Evolutionary conservation across 2,797 vertebrate genomes (phyloP).

Genomic region (Chrysocyon brachyurus): DNA sequence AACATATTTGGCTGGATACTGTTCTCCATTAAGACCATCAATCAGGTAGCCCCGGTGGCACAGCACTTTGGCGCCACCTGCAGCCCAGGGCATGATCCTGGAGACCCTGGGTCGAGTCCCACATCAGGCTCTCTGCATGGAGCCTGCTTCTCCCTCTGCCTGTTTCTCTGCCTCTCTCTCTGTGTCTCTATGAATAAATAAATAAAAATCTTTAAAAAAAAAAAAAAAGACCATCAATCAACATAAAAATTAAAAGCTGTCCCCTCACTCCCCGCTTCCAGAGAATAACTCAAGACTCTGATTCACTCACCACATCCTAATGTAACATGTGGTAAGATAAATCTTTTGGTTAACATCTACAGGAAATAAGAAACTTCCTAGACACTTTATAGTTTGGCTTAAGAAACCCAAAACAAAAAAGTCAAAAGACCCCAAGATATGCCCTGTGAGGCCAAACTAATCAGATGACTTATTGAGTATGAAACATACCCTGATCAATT

Average conservation of each 20-base stretch:
- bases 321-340: conserved; percentile 75
- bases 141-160: no score
- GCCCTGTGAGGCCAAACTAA: conserved; percentile 34
- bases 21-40: not conserved
- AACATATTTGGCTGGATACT: conserved; percentile 43
- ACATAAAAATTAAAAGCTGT: conserved; percentile 75
- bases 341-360: conserved; percentile 62
- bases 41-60: no score
- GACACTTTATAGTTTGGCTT: conserved; percentile 62
- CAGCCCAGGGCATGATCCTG: no score
- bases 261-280: conserved; percentile 43
- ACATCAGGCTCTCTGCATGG: no score
- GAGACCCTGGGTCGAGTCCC: no score
- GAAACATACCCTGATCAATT: conserved; percentile 48
- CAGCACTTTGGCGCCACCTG: no score
- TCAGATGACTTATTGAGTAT: conserved; percentile 55
- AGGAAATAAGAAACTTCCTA: conserved; percentile 77
- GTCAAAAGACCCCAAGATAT: conserved; percentile 47
- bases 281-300: conserved; percentile 68
- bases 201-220: no score
- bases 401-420: conserved; percentile 58
- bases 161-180: no score
- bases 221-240: conserved; percentile 60
- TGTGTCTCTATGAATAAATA: no score
- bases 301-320: conserved; percentile 81